Conservation (phyloP, 2,888 invertebrate species). For the Troilus luridus region DNA sequence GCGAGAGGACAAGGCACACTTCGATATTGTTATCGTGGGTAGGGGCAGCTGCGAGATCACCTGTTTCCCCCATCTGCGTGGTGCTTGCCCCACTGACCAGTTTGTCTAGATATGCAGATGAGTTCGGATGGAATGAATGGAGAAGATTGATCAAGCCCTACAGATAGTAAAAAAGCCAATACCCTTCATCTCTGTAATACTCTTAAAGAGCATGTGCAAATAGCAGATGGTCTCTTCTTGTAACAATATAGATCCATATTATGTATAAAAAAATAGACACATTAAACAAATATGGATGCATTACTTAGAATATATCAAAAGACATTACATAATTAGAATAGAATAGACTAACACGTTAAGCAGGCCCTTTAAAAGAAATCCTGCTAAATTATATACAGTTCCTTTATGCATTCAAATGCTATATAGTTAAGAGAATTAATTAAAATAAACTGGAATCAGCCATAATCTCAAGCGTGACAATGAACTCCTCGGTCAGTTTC, state of each 20-base stretch:
- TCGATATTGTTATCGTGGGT: constrained; percentile 10
- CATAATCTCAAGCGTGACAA: not conserved
- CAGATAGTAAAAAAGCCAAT: not conserved
- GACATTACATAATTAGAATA: too few species aligned
- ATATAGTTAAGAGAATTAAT: not conserved
- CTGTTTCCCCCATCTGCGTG: not conserved
- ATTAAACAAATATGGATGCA: too few species aligned
- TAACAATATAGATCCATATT: not conserved
- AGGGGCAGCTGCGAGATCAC: constrained; percentile 5
- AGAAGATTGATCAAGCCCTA: not conserved
- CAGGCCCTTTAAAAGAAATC: too few species aligned
- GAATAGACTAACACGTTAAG: too few species aligned
- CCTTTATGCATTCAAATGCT: too few species aligned
- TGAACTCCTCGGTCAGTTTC: not conserved
- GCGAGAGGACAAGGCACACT: not conserved
- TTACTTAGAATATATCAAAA: too few species aligned
- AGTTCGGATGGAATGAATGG: not conserved
- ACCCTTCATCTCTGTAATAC: not conserved
- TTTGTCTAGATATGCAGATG: constrained; percentile 44
- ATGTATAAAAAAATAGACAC: not conserved
- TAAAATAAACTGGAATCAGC: not conserved
- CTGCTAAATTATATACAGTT: too few species aligned
- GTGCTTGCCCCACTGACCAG: constrained; percentile 21
- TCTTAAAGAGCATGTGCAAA: not conserved
- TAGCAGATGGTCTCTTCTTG: not conserved